These are phyloP conservation scores for Ellobius talpinus DNA, from an alignment of 2,113 vertebrate species.

Conservation along the genomic window DNA sequence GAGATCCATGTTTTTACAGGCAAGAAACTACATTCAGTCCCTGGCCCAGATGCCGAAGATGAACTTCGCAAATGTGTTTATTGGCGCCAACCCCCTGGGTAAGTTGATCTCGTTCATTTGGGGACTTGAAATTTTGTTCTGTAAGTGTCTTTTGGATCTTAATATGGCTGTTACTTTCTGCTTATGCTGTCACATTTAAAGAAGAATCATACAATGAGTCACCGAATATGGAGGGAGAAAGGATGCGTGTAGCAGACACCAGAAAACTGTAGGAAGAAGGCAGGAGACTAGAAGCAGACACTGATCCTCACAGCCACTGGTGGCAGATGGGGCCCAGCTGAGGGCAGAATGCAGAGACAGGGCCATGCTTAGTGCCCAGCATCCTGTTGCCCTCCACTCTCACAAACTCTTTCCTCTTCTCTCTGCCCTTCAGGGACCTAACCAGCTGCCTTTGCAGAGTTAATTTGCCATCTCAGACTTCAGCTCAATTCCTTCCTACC, in stretches of 20 bases:
- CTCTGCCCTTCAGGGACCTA: not conserved
- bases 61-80: slow-evolving; percentile 98
- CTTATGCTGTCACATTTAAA: not conserved
- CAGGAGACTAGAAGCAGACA: not conserved
- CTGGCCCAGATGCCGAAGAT: slow-evolving; percentile 97
- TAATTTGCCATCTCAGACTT: not conserved
- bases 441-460: not conserved
- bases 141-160: not conserved
- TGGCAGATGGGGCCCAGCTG: not conserved
- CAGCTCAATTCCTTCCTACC: not conserved
- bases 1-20: slow-evolving; percentile 88
- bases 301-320: not conserved
- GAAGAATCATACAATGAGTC: no score
- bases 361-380: not conserved
- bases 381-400: not conserved
- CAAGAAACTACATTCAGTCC: slow-evolving; percentile 98
- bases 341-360: not conserved
- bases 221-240: not conserved
- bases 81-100: slow-evolving; percentile 98
- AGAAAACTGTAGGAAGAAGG: not conserved
- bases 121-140: slow-evolving; percentile 8
- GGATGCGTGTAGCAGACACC: not conserved
- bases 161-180: not conserved
- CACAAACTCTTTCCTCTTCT: accelerated
- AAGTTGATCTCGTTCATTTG: slow-evolving; percentile 73